Conservation (phyloP, 1,140 invertebrate species). For the Babylonia areolata region DNA sequence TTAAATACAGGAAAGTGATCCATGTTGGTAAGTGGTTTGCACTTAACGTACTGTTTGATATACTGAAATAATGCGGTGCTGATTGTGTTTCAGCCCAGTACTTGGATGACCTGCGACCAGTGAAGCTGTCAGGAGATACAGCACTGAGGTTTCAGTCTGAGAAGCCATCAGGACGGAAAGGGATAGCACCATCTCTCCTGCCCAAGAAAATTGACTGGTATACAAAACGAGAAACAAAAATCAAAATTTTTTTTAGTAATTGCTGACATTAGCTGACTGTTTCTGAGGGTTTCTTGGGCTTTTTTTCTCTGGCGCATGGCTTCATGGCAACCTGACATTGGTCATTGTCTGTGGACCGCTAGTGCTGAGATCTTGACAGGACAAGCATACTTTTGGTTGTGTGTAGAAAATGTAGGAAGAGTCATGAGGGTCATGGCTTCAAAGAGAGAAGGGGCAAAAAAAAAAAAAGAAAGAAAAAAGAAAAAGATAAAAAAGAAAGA, state of each 20-base stretch:
- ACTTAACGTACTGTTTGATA: too few species aligned
- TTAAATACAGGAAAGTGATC: neutral
- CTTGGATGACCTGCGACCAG: conserved; percentile 42
- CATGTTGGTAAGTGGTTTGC: neutral
- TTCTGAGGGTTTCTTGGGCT: too few species aligned
- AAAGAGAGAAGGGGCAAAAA: too few species aligned
- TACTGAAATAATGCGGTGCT: too few species aligned
- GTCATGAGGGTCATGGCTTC: too few species aligned
- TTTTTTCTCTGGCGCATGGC: too few species aligned
- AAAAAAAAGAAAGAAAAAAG: neutral
- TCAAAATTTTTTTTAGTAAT: neutral
- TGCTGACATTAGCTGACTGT: neutral
- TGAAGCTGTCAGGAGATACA: neutral
- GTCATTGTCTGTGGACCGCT: too few species aligned
- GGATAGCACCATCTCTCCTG: neutral
- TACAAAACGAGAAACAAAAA: neutral
- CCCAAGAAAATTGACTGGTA: conserved; percentile 2
- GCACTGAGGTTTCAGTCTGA: neutral
- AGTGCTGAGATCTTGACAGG: too few species aligned
- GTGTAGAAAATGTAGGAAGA: too few species aligned
- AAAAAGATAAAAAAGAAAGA: neutral
- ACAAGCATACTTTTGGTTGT: too few species aligned
- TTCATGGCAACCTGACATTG: too few species aligned
- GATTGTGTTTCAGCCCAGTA: neutral
- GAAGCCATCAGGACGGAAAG: neutral